Percentiles rank a stretch among this genome's conserved stretches.
Evolutionary conservation across 2,797 vertebrate genomes (phyloP).

Genomic region (Geotrypetes seraphini): DNA sequence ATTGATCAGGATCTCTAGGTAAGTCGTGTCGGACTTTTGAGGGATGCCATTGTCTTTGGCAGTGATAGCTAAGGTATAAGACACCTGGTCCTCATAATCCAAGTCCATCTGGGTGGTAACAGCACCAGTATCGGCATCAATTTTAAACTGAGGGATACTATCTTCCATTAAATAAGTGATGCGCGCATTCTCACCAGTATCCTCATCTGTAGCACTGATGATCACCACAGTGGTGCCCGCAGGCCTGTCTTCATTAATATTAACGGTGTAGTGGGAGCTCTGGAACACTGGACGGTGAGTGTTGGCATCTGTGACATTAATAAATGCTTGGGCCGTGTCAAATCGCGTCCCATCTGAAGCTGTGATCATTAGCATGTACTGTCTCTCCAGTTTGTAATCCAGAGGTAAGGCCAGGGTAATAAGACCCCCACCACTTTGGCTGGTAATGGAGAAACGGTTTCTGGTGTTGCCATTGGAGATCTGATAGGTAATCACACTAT

Average conservation of each 20-base stretch:
- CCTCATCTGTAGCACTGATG: slow-evolving; percentile 90
- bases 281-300: slow-evolving; percentile 92
- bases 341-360: slow-evolving; percentile 82
- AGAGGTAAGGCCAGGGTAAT: slow-evolving; percentile 82
- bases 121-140: slow-evolving; percentile 72
- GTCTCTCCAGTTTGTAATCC: slow-evolving; percentile 91
- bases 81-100: slow-evolving; percentile 93
- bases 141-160: slow-evolving; percentile 91
- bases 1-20: slow-evolving; percentile 89
- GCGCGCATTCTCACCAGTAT: slow-evolving; percentile 85
- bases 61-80: slow-evolving; percentile 88
- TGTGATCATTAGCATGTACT: slow-evolving; percentile 76
- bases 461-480: slow-evolving; percentile 90
- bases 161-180: slow-evolving; percentile 96
- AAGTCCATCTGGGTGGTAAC: slow-evolving; percentile 88
- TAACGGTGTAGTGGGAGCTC: slow-evolving; percentile 92
- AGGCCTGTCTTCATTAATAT: slow-evolving; percentile 78
- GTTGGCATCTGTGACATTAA: slow-evolving; percentile 92
- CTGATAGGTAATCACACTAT: slow-evolving; percentile 91
- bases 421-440: slow-evolving; percentile 82
- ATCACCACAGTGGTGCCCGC: slow-evolving; percentile 81
- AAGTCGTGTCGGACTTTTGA: slow-evolving; percentile 93
- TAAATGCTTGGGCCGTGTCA: slow-evolving; percentile 74
- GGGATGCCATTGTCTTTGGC: slow-evolving; percentile 91
- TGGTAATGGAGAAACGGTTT: slow-evolving; percentile 94